Conservation (phyloP, 2,113 vertebrate species). For the Lutjanus erythropterus region DNA sequence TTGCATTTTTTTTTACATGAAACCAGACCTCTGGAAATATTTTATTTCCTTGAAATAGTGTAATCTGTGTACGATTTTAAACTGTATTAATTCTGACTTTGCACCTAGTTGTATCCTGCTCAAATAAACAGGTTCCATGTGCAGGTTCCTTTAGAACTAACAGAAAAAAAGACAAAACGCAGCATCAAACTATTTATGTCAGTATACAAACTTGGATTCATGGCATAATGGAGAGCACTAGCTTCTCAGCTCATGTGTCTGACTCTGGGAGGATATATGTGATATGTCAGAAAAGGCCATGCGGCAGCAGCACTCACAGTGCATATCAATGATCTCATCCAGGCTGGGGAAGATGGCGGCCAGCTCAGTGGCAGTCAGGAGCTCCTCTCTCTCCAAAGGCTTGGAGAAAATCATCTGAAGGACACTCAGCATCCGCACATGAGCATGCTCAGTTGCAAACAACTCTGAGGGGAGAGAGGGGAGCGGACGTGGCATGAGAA, state of each 20-base stretch:
- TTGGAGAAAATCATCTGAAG: conserved; percentile 90
- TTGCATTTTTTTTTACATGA: no score
- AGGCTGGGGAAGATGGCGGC: conserved; percentile 90
- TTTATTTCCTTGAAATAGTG: no score
- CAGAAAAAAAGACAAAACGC: background rate
- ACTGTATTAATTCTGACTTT: background rate
- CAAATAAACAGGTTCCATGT: background rate
- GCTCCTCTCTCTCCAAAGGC: conserved; percentile 84
- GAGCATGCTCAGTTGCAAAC: conserved; percentile 91
- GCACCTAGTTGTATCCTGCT: background rate
- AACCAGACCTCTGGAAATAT: no score
- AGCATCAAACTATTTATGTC: background rate
- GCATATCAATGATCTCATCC: conserved; percentile 92
- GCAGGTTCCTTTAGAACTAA: background rate
- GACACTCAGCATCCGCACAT: conserved; percentile 92
- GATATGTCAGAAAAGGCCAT: background rate
- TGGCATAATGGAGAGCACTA: background rate
- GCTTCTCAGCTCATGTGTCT: background rate
- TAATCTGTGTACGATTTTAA: no score
- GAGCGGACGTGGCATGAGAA: background rate
- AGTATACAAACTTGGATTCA: background rate
- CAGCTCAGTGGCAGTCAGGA: conserved; percentile 82
- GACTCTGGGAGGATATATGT: background rate
- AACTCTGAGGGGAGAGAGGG: conserved; percentile 82
- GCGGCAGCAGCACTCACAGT: conserved; percentile 84